Percentiles rank a stretch among this genome's conserved stretches.
Conservation (phyloP, 1,140 invertebrate species). For the Aphidius gifuensis region DNA sequence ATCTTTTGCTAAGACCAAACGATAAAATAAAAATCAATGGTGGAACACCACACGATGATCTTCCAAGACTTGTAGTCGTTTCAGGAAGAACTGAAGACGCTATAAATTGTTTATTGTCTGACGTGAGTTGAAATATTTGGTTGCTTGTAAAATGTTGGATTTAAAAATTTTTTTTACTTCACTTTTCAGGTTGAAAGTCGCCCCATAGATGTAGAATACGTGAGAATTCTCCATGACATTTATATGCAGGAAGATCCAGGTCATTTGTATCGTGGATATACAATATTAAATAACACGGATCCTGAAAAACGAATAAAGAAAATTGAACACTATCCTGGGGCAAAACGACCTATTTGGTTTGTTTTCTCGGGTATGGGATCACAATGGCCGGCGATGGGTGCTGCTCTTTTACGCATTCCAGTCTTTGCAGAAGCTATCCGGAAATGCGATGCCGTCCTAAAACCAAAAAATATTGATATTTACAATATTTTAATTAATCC, state of each 20-base stretch:
- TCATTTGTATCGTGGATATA: conserved; percentile 63
- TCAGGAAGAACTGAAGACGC: conserved; percentile 72
- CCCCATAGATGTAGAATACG: conserved; percentile 59
- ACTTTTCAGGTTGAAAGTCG: conserved; percentile 45
- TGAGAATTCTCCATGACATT: conserved; percentile 56
- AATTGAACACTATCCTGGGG: conserved; percentile 60
- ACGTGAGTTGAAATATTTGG: conserved; percentile 44
- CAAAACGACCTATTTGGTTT: conserved; percentile 74
- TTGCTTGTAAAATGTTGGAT: not conserved
- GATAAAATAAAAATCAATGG: conserved; percentile 56
- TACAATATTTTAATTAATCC: conserved; percentile 73
- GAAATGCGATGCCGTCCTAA: conserved; percentile 69
- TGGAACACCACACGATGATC: conserved; percentile 51
- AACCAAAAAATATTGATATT: conserved; percentile 74
- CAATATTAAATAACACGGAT: conserved; percentile 49
- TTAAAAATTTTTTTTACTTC: too few species aligned
- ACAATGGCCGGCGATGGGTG: conserved; percentile 84
- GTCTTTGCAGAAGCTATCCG: conserved; percentile 63
- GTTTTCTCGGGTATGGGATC: conserved; percentile 90
- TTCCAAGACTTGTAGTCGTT: conserved; percentile 64
- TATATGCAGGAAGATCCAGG: conserved; percentile 58
- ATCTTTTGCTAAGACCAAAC: conserved; percentile 63
- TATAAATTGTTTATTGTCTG: conserved; percentile 65
- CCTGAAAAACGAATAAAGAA: conserved; percentile 49
- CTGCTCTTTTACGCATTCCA: conserved; percentile 60